A percentile compares a stretch with the other conserved stretches of the same genome.
These are phyloP conservation scores for Drosophila macrospina DNA, from an alignment of 2,888 invertebrate species.

Conservation along the genomic window DNA sequence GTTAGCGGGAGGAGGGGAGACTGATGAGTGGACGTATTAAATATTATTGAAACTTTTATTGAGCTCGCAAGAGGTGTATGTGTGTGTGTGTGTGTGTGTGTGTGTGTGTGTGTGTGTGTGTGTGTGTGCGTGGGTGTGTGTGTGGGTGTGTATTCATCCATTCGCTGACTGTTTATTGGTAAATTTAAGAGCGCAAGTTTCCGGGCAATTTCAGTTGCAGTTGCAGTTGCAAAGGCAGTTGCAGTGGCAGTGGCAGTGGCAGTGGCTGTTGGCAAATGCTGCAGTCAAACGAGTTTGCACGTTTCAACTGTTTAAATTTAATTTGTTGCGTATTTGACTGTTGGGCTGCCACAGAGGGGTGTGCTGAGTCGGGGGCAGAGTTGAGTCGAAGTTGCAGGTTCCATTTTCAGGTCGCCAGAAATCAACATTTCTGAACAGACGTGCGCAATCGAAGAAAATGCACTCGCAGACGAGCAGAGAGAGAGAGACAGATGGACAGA, in stretches of 20 bases:
- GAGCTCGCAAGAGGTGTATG: conserved; percentile 1
- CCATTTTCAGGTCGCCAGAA: conserved; percentile 73
- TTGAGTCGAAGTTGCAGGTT: conserved; percentile 23
- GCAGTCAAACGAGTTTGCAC: conserved; percentile 62
- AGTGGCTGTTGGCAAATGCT: conserved; percentile 36
- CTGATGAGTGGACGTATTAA: conserved; percentile 27
- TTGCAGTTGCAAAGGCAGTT: conserved; percentile 45
- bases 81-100: neutral
- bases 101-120: neutral
- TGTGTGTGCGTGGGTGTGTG: neutral
- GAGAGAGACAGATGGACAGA: neutral
- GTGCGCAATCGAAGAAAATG: conserved; percentile 76
- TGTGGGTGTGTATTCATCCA: conserved; percentile 5
- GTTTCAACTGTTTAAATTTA: conserved; percentile 76
- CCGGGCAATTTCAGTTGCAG: conserved; percentile 47
- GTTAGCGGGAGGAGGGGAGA: neutral
- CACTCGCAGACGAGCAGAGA: conserved; percentile 32
- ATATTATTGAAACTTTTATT: conserved; percentile 45
- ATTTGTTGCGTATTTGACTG: conserved; percentile 58
- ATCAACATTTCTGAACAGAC: conserved; percentile 71
- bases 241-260: conserved; percentile 45
- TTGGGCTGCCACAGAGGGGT: conserved; percentile 1
- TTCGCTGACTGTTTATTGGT: conserved; percentile 40
- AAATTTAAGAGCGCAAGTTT: conserved; percentile 52
- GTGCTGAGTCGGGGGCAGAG: neutral